Evolutionary conservation across 1,140 invertebrate genomes (phyloP).

Genomic region (Drosophila sproati): DNA sequence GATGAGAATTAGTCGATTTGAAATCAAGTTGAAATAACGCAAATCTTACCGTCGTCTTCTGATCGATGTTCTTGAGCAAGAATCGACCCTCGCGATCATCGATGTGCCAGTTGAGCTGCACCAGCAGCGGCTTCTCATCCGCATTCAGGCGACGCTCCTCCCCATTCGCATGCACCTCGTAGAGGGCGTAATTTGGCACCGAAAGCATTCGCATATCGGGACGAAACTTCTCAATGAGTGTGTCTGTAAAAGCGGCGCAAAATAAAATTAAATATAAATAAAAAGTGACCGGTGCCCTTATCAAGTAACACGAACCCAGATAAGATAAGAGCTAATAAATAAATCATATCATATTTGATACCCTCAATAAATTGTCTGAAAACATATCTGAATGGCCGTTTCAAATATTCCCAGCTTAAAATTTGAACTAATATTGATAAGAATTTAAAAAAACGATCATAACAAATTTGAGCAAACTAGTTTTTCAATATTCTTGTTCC

Average conservation of each 20-base stretch:
- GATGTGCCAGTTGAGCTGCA: conserved; percentile 99
- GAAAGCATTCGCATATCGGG: conserved; percentile 99
- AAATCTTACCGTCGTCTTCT: conserved; percentile 88
- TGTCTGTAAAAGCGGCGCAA: conserved; percentile 83
- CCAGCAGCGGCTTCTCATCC: conserved; percentile 97
- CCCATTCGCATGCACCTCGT: conserved; percentile 98
- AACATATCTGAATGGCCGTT: too few relatives aligned
- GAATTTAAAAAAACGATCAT: too few relatives aligned
- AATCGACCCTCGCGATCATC: conserved; percentile 99
- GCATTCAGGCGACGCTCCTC: conserved; percentile 95
- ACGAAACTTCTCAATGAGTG: conserved; percentile 99
- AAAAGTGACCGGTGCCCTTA: not conserved
- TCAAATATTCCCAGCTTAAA: too few relatives aligned
- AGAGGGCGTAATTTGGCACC: conserved; percentile 97
- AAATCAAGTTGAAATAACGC: not conserved
- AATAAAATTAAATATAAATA: not conserved
- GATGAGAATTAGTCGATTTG: not conserved
- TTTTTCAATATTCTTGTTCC: too few relatives aligned
- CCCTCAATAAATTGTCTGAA: too few relatives aligned
- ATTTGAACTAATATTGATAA: too few relatives aligned
- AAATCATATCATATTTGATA: too few relatives aligned
- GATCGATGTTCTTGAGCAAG: conserved; percentile 94
- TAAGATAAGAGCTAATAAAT: too few relatives aligned
- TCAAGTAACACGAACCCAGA: not conserved
- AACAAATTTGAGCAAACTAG: too few relatives aligned